Evolutionary conservation across 2,888 invertebrate species (phyloP).

Genomic region (Antitype chi): DNA sequence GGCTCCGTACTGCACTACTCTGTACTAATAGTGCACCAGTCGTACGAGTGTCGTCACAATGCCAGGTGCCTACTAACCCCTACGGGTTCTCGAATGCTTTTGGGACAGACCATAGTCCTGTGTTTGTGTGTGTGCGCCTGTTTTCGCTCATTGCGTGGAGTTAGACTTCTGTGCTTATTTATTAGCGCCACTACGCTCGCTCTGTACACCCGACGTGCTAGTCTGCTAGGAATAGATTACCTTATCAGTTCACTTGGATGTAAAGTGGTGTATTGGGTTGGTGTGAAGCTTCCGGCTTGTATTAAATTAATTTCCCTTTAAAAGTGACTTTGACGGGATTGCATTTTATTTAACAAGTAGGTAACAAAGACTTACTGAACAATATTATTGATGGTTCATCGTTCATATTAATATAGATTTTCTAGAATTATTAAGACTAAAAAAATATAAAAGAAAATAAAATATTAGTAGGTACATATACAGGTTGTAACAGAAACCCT

Average conservation of each 20-base stretch:
- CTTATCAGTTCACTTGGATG: constrained; percentile 32
- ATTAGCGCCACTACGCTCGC: neutral
- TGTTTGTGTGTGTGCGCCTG: neutral
- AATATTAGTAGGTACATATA: too few relatives aligned
- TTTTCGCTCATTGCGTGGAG: rapidly evolving
- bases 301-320: neutral
- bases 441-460: neutral
- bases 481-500: too few relatives aligned
- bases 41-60: too few relatives aligned
- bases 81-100: neutral
- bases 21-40: too few relatives aligned
- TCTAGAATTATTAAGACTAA: neutral
- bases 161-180: constrained; percentile 8
- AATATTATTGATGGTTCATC: neutral
- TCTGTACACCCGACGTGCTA: constrained; percentile 12
- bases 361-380: neutral
- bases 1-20: too few relatives aligned
- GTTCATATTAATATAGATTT: neutral
- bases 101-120: neutral
- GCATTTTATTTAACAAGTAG: neutral
- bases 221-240: constrained; percentile 43
- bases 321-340: neutral
- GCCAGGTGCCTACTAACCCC: too few relatives aligned
- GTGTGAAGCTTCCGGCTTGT: constrained; percentile 11
- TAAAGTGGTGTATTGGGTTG: constrained; percentile 27